Conservation (phyloP, 2,888 invertebrate genomes). For the Petrolisthes cinctipes region DNA sequence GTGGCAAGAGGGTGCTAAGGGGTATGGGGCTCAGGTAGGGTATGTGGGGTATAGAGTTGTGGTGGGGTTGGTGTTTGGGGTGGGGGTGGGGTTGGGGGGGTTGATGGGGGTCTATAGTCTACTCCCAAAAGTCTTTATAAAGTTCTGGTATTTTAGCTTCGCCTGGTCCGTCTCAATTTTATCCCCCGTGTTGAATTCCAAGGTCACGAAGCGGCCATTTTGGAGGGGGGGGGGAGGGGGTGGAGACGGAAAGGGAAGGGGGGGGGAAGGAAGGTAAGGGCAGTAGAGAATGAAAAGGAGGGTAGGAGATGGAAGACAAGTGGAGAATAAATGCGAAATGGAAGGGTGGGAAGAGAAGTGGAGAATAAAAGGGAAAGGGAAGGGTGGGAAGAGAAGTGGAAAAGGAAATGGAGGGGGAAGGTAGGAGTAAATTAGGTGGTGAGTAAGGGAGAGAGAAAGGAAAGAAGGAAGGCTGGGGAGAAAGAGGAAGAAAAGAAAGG, state of each 20-base stretch:
- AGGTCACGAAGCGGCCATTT: not conserved
- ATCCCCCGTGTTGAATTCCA: constrained; percentile 43
- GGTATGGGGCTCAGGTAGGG: no score
- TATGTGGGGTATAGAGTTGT: no score
- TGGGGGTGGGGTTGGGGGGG: no score
- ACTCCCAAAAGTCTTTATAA: constrained; percentile 16
- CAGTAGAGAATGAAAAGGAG: no score
- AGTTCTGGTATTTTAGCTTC: constrained; percentile 30
- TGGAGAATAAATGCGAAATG: not conserved
- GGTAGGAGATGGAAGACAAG: not conserved
- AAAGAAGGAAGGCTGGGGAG: not conserved
- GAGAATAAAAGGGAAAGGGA: not conserved
- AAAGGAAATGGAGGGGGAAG: not conserved
- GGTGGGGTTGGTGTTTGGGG: no score
- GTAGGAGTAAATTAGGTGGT: not conserved
- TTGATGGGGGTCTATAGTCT: no score
- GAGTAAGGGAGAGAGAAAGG: not conserved
- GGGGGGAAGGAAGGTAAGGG: no score
- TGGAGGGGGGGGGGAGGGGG: not conserved
- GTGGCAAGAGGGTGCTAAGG: no score
- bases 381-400: not conserved
- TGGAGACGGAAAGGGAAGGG: not conserved
- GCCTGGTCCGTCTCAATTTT: constrained; percentile 31
- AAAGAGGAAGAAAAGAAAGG: not conserved
- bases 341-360: not conserved